These are phyloP conservation scores for Horisme vitalbata DNA, from an alignment of 2,888 invertebrate genomes.

Conservation along the genomic window DNA sequence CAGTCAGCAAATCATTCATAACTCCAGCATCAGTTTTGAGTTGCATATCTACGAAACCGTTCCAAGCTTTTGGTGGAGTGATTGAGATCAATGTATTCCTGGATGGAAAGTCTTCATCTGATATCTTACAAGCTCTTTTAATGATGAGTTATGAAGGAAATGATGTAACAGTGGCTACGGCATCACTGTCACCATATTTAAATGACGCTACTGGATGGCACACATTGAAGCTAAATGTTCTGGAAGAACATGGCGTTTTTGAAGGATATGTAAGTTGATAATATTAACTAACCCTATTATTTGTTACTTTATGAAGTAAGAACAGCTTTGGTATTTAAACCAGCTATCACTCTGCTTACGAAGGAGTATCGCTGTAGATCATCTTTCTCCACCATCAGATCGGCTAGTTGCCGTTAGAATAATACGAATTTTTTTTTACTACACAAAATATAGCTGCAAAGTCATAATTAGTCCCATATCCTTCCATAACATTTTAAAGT, in stretches of 20 bases:
- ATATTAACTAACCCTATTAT: not conserved
- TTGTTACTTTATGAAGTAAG: too few relatives aligned
- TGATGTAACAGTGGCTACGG: slow-evolving; percentile 32
- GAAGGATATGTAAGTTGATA: slow-evolving; percentile 41
- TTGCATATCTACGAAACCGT: slow-evolving; percentile 25
- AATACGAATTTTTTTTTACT: too few relatives aligned
- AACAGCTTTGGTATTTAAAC: too few relatives aligned
- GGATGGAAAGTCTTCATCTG: slow-evolving; percentile 21
- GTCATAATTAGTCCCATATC: too few relatives aligned
- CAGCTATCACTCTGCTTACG: too few relatives aligned
- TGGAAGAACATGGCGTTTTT: slow-evolving; percentile 14
- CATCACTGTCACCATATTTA: slow-evolving; percentile 18
- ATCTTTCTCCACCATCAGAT: too few relatives aligned
- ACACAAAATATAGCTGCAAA: too few relatives aligned
- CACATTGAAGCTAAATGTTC: slow-evolving; percentile 16
- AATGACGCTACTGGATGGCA: slow-evolving; percentile 38
- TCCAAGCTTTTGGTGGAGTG: slow-evolving; percentile 27
- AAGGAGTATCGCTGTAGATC: too few relatives aligned
- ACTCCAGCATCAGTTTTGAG: slow-evolving; percentile 13
- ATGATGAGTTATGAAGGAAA: slow-evolving; percentile 22
- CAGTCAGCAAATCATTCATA: slow-evolving; percentile 23
- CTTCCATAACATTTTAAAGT: too few relatives aligned
- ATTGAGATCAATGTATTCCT: slow-evolving; percentile 42
- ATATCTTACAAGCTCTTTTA: slow-evolving; percentile 30
- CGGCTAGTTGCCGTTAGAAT: too few relatives aligned